These are phyloP conservation scores for Macroteleia sp. DNA, from an alignment of 2,888 invertebrate genomes.

Conservation along the genomic window DNA sequence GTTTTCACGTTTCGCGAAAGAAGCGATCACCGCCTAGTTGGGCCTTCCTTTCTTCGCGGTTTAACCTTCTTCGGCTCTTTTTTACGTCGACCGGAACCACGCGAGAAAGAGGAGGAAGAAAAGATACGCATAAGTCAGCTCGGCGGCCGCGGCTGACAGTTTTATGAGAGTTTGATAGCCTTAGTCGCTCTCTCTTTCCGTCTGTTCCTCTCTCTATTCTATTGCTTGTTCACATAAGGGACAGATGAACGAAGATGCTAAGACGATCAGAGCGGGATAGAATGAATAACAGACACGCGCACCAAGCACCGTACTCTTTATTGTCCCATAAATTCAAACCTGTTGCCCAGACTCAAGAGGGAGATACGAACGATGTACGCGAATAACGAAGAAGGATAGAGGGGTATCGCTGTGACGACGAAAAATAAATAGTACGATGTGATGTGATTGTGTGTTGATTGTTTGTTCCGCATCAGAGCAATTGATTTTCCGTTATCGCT, in stretches of 20 bases:
- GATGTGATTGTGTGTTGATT: constrained; percentile 63
- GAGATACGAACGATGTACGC: constrained; percentile 68
- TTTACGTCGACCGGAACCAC: constrained; percentile 40
- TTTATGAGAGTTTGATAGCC: constrained; percentile 84
- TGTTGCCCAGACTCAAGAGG: constrained; percentile 80
- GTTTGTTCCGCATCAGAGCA: constrained; percentile 68
- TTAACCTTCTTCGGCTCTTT: constrained; percentile 13
- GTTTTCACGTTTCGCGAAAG: constrained; percentile 35
- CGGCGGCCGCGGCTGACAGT: constrained; percentile 82
- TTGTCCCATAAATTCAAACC: constrained; percentile 84
- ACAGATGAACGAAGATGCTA: constrained; percentile 45
- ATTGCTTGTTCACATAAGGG: constrained; percentile 66
- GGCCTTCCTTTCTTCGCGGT: constrained; percentile 20
- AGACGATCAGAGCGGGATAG: constrained; percentile 60
- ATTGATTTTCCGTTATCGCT: too few species aligned
- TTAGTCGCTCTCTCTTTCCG: constrained; percentile 71
- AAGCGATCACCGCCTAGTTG: constrained; percentile 9
- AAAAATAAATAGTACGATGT: constrained; percentile 35
- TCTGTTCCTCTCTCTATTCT: constrained; percentile 50
- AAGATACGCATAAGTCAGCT: constrained; percentile 81
- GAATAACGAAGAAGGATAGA: constrained; percentile 20
- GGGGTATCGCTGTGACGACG: background rate
- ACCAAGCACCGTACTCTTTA: constrained; percentile 82
- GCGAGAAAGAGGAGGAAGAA: constrained; percentile 58
- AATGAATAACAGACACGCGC: constrained; percentile 78